A percentile compares a stretch with the other conserved stretches of the same genome.
Conservation (phyloP, 1,140 invertebrate species). For the Drosophila guanche region DNA sequence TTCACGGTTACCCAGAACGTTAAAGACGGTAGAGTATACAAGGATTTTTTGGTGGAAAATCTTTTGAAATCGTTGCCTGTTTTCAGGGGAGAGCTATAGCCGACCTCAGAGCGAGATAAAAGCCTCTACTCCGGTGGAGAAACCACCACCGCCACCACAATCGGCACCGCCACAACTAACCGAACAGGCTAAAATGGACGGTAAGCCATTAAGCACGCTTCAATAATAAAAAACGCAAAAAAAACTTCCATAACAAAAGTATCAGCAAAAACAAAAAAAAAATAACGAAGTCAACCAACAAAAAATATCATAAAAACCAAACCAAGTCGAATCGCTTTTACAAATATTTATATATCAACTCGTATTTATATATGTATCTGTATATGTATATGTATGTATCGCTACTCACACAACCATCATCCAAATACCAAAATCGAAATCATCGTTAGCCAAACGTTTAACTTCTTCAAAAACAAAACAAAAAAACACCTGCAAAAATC, state of each 20-base stretch:
- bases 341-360: slow-evolving; percentile 81
- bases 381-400: slow-evolving; percentile 81
- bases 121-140: slow-evolving; percentile 87
- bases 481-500: slow-evolving; percentile 47
- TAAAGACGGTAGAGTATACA: slow-evolving; percentile 90
- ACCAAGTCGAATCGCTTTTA: slow-evolving; percentile 74
- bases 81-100: slow-evolving; percentile 83
- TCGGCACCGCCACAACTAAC: slow-evolving; percentile 87
- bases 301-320: slow-evolving; percentile 36
- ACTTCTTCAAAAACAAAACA: slow-evolving; percentile 36
- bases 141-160: slow-evolving; percentile 86
- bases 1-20: slow-evolving; percentile 96
- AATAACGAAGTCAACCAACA: slow-evolving; percentile 54
- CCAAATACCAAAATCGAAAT: slow-evolving; percentile 64
- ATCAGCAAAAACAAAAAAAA: slow-evolving; percentile 49
- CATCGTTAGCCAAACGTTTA: slow-evolving; percentile 74
- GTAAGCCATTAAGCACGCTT: slow-evolving; percentile 83
- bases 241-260: slow-evolving; percentile 74
- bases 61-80: neutral
- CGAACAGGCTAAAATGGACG: slow-evolving; percentile 84
- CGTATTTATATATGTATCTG: slow-evolving; percentile 81
- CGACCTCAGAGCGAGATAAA: slow-evolving; percentile 89
- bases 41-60: too few relatives aligned
- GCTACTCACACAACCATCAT: slow-evolving; percentile 78
- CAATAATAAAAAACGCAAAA: slow-evolving; percentile 71